Conservation (phyloP, 2,797 vertebrate genomes). For the Peromyscus eremicus region DNA sequence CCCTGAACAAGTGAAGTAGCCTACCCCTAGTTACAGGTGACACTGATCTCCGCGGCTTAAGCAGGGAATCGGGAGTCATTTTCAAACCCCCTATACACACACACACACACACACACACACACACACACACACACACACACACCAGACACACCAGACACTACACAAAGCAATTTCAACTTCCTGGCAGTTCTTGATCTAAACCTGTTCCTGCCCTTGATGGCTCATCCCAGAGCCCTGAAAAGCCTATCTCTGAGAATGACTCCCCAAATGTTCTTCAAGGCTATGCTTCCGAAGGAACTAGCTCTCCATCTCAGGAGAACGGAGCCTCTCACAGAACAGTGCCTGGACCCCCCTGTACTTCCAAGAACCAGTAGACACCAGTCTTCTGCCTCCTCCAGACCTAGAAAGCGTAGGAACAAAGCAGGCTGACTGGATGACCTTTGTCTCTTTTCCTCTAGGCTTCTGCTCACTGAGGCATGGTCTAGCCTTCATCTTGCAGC, state of each 20-base stretch:
- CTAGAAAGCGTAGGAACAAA: neutral
- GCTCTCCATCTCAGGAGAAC: fast-evolving
- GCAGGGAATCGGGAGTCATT: neutral
- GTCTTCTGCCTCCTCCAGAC: neutral
- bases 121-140: neutral
- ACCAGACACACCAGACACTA: neutral
- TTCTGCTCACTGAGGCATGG: slow-evolving; percentile 63
- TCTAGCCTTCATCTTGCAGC: slow-evolving; percentile 67
- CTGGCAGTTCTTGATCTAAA: neutral
- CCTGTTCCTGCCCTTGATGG: neutral
- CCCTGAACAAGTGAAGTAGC: neutral
- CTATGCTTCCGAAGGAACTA: neutral
- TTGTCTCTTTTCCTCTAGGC: slow-evolving; percentile 48
- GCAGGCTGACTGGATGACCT: neutral
- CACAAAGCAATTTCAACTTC: neutral
- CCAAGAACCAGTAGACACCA: neutral
- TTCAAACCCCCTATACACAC: neutral
- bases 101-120: neutral
- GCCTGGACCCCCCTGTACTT: neutral
- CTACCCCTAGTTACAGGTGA: neutral
- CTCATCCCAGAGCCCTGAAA: neutral
- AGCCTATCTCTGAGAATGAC: neutral
- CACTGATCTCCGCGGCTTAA: neutral
- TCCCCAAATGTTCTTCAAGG: neutral
- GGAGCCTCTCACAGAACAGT: neutral